Base-by-base conservation (phyloP, 1,140 invertebrate genomes). In the Penaeus japonicus region DNA sequence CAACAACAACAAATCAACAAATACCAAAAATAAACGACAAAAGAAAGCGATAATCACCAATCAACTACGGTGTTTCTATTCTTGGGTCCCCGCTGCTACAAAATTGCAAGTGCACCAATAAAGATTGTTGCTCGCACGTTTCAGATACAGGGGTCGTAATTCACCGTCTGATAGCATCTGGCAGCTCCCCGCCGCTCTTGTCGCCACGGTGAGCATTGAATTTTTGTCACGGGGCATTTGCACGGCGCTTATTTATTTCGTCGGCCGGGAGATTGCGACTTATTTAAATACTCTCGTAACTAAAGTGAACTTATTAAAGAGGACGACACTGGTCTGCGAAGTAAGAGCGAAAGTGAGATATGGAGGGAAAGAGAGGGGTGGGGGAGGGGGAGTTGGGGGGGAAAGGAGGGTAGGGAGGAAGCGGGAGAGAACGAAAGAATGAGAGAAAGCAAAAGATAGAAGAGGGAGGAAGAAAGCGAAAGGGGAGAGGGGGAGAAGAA, bases 221-320 rank as follows among this genome's bases (percentile, higher is more conserved):
- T 84, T 84, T 75, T 84, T 84, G 83, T 84, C 83, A 84, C 35
- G 62, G 62, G 54, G 47, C 35, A 75, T n/a, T n/a, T n/a, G n/a
- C n/a, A n/a, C n/a, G n/a, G n/a, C n/a, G 35, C 65, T 75, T 84
- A 84, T 73, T 75, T 84, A 84, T 39, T 70, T 55, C 47, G 32
- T 3, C 5, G 30, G 17, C 24, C 15, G 15, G 30, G 73, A 27
- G 70, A 85, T 75, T 78, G 84, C 39, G 59, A 15, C 84, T 55
- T 55, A 78, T 77, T 85, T 77, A 85, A 85, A 85, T 85, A 78
- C 77, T 53, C 84, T 75, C 84, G 35, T 77, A 85, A 85, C 24
- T 85, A 77, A 35, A 47, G 20, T 10, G 27, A 85, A 30, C 77
- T 85, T 85, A 77, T 78, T 85, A 77, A 18, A 17, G 55, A 59